phyloP scores from a whole-genome alignment of 1,140 invertebrate genomes.

The Nylanderia fulva region DNA sequence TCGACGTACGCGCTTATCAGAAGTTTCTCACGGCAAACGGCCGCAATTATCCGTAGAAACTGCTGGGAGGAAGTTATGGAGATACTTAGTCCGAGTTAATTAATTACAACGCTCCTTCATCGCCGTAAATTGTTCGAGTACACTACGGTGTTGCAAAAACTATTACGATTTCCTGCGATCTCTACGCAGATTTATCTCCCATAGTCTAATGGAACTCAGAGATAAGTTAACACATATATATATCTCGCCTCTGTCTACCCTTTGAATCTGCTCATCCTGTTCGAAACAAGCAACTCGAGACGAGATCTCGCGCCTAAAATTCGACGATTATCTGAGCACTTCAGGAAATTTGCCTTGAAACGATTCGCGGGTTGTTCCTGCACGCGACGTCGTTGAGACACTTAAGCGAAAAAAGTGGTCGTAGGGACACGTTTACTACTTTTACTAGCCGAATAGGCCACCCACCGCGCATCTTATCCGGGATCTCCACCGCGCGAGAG shows the following conservation, averaged over 20 bases:
- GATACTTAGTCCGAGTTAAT: conserved; percentile 57
- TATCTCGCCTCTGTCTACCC: background rate
- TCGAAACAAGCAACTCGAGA: conserved; percentile 9
- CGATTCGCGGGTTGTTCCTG: conserved; percentile 50
- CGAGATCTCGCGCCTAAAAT: conserved; percentile 29
- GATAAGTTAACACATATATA: conserved; percentile 6
- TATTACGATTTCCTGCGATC: conserved; percentile 53
- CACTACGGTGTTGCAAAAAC: conserved; percentile 2
- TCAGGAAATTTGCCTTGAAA: conserved; percentile 10
- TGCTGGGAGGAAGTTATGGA: conserved; percentile 38
- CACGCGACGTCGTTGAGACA: conserved; percentile 49
- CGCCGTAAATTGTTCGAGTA: conserved; percentile 34
- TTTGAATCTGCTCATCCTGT: background rate
- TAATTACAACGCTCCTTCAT: conserved; percentile 52
- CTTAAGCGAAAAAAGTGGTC: conserved; percentile 65
- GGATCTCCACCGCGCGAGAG: conserved; percentile 75
- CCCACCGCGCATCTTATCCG: conserved; percentile 84
- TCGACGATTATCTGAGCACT: conserved; percentile 62
- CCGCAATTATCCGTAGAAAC: conserved; percentile 44
- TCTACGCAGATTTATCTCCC: conserved; percentile 27
- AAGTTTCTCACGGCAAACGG: conserved; percentile 51
- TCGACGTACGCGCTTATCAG: conserved; percentile 53
- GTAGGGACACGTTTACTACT: conserved; percentile 75
- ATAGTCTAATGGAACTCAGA: conserved; percentile 1
- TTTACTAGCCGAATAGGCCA: conserved; percentile 79